Base-by-base conservation (phyloP, 2,888 invertebrate species). In the Dynastes tityus region DNA sequence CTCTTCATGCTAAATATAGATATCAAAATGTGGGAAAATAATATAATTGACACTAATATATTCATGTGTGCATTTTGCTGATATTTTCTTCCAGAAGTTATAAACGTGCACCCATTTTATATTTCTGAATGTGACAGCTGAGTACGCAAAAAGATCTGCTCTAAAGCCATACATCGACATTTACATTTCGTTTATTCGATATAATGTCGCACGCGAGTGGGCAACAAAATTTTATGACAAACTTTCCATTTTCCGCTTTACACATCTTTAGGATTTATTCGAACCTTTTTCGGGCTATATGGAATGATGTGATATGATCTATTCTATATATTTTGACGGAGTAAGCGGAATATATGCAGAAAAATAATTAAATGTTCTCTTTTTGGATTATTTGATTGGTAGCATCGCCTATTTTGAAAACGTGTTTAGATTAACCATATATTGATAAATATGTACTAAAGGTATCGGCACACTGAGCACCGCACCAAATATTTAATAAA, bases 171-270 rank as follows among this genome's bases (percentile, higher is more conserved):
- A 73, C 37, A 61, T 61, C 73, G 73, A 61, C 73, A 61, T 73
- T 73, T 73, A 73, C 73, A 73, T 73, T 73, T 73, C 61, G 73
- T 61, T 73, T 73, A 73, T 73, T 73, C 73, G 73, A 73, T 73
- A 73, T 73, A 73, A 73, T 61, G 73, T 73, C 73, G 73, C 73
- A 61, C 61, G 58, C 61, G 73, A 73, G 73, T 58, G 58, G 58
- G 58, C 73, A 73, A 73, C 61, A 73, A 73, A 73, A 73, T 73
- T 73, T 73, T 73, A 73, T 40, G 73, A 61, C 58, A 61, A 73
- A 73, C 73, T 73, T 73, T 73, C 73, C 73, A 73, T 73, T 73
- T 73, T 73, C 73, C 73, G 73, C 58, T 61, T 73, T 73, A 73
- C 73, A 61, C 73, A 73, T 73, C 40, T 73, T 73, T 61, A 73